Evolutionary conservation across 1,140 invertebrate genomes (phyloP), one percentile per base, ranked within the genome.

Genomic region (Pemphigus obesinymphae): DNA sequence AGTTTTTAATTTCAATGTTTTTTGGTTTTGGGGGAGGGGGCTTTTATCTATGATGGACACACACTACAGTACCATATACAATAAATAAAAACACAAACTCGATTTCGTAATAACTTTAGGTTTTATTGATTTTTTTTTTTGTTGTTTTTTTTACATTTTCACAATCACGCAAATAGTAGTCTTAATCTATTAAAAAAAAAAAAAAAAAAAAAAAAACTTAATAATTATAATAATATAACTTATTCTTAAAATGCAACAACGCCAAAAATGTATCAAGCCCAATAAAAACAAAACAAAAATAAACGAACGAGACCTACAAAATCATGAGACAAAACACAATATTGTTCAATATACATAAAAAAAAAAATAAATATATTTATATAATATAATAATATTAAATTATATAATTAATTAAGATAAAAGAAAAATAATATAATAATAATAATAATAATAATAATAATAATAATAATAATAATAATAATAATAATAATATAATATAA

Each of bases 241-340:
- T 80, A 80, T 80, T 13, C 23, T 80, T 80, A 80, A 61, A 80
- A 80, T 61, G 75, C 55, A 80, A 80, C 75, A 80, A 80, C 53
- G 75, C 75, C 75, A 61, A 80, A 76, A 80, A 7, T 61, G 1
- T n/a, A 61, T 80, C 75, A 61, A 80, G 61, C 75, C 75, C 75
- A 80, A 80, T 61, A 80, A 29, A 48, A 72, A 72, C 40, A 72
- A 72, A 70, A 70, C 72, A 31, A 75, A 55, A 78, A 78, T 55
- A 7, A 78, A 78, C 48, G 61, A 53, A 78, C 48, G 43, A 78
- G 0, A 61, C 48, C 43, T 34, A 37, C 29, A 23, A 17, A 11
- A n/a, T 31, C 37, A 78, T 23, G 26, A 40, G 26, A 61, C 50
- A 40, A 13, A 17, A 34, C 10, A 20, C 17, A 17, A 26, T 37